A percentile compares a stretch with the other conserved stretches of the same genome.
These are phyloP conservation scores for Agrotis exclamationis DNA, from an alignment of 2,888 invertebrate genomes.

Conservation along the genomic window DNA sequence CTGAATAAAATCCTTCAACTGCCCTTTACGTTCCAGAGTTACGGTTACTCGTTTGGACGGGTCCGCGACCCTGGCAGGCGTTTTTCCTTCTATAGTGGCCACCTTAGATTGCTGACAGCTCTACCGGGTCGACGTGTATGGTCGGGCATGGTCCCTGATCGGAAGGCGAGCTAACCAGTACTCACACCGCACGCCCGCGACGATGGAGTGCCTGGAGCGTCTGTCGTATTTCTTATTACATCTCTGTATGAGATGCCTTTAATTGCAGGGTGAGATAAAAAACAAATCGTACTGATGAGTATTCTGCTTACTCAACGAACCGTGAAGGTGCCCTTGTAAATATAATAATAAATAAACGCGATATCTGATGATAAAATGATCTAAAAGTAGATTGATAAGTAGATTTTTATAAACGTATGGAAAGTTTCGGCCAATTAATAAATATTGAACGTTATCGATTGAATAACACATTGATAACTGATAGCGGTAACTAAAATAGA, in stretches of 20 bases:
- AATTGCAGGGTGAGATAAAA: background rate
- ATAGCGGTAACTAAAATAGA: slow-evolving; percentile 34
- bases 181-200: too few relatives aligned
- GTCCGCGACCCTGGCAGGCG: too few relatives aligned
- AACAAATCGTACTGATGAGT: too few relatives aligned
- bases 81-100: too few relatives aligned
- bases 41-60: too few relatives aligned
- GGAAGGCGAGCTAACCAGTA: too few relatives aligned
- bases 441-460: slow-evolving; percentile 39
- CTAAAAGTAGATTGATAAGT: slow-evolving; percentile 24
- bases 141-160: too few relatives aligned
- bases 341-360: slow-evolving; percentile 7
- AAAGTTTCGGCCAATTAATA: slow-evolving; percentile 57
- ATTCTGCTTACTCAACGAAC: background rate
- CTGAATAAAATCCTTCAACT: too few relatives aligned
- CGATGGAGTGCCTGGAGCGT: background rate
- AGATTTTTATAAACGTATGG: slow-evolving; percentile 31
- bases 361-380: slow-evolving; percentile 6
- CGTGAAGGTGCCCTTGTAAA: slow-evolving; percentile 20
- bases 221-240: background rate
- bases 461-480: slow-evolving; percentile 39
- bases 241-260: background rate
- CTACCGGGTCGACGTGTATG: too few relatives aligned
- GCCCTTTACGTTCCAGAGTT: too few relatives aligned
- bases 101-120: too few relatives aligned